Evolutionary conservation across 2,888 invertebrate genomes (phyloP), one percentile per base, ranked within the genome.

Genomic region (Dorcus hopei): DNA sequence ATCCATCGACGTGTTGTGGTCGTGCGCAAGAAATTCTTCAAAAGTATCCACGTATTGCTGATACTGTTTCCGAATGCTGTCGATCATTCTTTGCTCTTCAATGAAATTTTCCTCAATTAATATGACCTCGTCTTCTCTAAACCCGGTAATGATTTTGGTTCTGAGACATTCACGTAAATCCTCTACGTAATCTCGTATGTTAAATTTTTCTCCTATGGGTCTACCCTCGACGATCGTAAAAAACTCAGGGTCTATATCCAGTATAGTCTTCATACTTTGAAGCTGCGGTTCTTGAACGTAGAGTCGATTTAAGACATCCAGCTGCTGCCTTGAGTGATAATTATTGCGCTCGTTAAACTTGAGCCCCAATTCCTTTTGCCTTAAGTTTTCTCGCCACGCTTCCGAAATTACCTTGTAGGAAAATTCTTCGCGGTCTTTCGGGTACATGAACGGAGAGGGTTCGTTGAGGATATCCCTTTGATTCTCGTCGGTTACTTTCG

Each of bases 181-280:
- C 66, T 63, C 72, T 66, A 86, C 72, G 69, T 88, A 88, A 7
- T 83, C 79, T 63, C 81, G 79, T 50, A 83, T 79, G 60, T 84
- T 85, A 62, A 87, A 83, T 64, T 81, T 82, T 65, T 83, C 81
- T 51, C 81, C 79, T 26, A 85, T 79, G 0, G 86, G 83, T 38
- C 86, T 80, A 6, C 86, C 87, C 73, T 83, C 82, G 39, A 87
- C 80, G 40, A 85, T 82, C 1, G 81, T 81, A 70, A 85, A 88
- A 73, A 86, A 88, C 62, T 85, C 82, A 0, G 86, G 85, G 71
- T 88, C 86, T 41, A 87, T 80, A 74, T 88, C 87, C 11, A 85
- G 79, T 50, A 87, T 83, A 1, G 85, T 83, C 63, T 81, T 80
- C 33, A 83, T 81, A 61, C 80, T 80, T 19, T 67, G 67, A 4